Conservation (phyloP, 2,888 invertebrate species). For the Blomia tropicalis region DNA sequence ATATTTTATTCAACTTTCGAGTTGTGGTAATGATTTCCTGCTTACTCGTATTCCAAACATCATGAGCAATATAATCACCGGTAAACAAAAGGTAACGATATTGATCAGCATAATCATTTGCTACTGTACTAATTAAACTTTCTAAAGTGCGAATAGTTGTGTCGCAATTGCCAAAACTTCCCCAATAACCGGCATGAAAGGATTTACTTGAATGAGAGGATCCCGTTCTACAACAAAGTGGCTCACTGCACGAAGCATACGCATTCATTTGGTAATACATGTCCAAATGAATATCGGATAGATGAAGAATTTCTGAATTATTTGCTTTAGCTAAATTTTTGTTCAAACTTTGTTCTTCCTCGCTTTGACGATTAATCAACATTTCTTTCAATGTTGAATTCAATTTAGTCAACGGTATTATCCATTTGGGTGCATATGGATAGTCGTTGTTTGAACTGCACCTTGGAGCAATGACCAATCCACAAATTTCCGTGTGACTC, state of each 20-base stretch:
- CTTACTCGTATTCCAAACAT: slow-evolving; percentile 22
- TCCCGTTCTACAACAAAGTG: slow-evolving; percentile 18
- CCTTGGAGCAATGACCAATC: slow-evolving; percentile 1
- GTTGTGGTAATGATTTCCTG: slow-evolving; percentile 12
- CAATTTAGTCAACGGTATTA: neutral
- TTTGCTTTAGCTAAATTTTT: neutral
- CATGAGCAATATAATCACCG: slow-evolving; percentile 21
- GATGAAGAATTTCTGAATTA: slow-evolving; percentile 11
- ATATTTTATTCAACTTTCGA: neutral
- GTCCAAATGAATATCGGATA: slow-evolving; percentile 23
- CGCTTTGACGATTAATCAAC: neutral
- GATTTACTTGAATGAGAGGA: neutral
- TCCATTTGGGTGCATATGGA: slow-evolving; percentile 5
- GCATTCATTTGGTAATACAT: slow-evolving; percentile 8
- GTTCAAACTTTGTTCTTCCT: neutral
- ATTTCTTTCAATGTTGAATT: neutral
- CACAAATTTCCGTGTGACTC: slow-evolving; percentile 19
- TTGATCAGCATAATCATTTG: neutral
- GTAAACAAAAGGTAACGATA: slow-evolving; percentile 21
- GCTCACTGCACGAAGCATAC: slow-evolving; percentile 14
- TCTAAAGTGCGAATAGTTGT: slow-evolving; percentile 17
- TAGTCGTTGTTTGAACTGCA: slow-evolving; percentile 13
- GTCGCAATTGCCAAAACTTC: slow-evolving; percentile 17
- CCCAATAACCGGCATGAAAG: slow-evolving; percentile 18
- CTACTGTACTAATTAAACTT: neutral